phyloP scores from a whole-genome alignment of 2,888 invertebrate species.

The Elysia crispata region DNA sequence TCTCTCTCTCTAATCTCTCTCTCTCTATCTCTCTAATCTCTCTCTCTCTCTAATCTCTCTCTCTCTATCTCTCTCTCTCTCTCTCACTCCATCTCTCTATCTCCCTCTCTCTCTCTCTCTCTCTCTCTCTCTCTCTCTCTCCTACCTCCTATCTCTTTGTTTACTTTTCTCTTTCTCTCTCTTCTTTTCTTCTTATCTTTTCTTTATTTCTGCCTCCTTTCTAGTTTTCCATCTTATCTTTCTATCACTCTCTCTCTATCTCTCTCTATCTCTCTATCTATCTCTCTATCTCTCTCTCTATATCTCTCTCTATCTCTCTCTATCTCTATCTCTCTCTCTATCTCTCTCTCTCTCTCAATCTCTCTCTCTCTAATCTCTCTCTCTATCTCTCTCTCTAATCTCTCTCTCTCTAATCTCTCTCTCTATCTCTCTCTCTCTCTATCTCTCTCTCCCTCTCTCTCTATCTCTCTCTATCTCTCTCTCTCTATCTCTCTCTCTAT shows the following conservation, averaged over 20 bases:
- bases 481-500: constrained; percentile 41
- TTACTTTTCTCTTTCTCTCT: no score
- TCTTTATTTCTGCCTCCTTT: no score
- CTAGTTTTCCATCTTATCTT: neutral
- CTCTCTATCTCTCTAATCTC: no score
- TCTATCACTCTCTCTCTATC: neutral
- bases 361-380: no score
- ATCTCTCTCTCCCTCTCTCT: neutral
- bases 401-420: neutral
- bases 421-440: neutral
- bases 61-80: neutral
- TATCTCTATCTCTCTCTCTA: constrained; percentile 29
- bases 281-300: neutral
- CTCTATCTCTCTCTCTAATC: no score
- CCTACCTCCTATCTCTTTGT: constrained; percentile 51
- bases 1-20: no score
- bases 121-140: constrained; percentile 42
- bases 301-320: constrained; percentile 43
- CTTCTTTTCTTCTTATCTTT: no score
- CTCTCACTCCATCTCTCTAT: no score
- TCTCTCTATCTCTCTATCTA: neutral
- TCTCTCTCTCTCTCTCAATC: no score
- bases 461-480: neutral
- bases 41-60: neutral
- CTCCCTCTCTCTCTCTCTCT: neutral